phyloP scores from a whole-genome alignment of 2,888 invertebrate genomes.

The Aphrophora alni region DNA sequence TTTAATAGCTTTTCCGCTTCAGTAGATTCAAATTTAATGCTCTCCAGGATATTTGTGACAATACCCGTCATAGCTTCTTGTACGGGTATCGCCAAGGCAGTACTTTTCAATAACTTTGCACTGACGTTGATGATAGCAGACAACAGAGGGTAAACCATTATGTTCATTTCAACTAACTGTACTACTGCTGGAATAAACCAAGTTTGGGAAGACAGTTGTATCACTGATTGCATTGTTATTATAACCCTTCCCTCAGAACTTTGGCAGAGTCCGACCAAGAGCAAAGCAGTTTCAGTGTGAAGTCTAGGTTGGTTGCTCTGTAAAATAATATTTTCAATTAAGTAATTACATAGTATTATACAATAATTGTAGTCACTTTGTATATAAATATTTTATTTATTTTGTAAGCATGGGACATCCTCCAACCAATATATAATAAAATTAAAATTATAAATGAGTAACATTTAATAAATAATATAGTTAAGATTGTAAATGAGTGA shows the following conservation, averaged over 20 bases:
- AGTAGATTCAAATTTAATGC: constrained; percentile 64
- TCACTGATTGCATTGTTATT: constrained; percentile 32
- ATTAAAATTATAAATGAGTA: no score
- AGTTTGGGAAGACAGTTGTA: constrained; percentile 27
- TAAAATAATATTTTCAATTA: constrained; percentile 43
- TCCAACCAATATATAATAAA: no score
- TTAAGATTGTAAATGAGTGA: no score
- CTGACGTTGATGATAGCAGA: constrained; percentile 17
- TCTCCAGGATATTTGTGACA: constrained; percentile 65
- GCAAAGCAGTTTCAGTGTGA: constrained; percentile 67
- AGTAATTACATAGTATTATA: no score
- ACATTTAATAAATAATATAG: no score
- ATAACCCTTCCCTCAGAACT: constrained; percentile 32
- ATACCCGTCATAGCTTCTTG: constrained; percentile 56
- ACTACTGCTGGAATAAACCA: constrained; percentile 44
- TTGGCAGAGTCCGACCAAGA: constrained; percentile 72
- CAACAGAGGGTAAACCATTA: constrained; percentile 43
- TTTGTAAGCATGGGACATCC: no score
- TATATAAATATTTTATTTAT: no score
- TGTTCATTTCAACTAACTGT: constrained; percentile 34
- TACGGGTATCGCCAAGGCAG: background rate
- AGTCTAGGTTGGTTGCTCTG: constrained; percentile 61
- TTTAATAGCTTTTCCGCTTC: constrained; percentile 56
- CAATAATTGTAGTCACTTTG: no score
- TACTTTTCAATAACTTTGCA: constrained; percentile 21